A percentile compares a stretch with the other conserved stretches of the same genome.
phyloP scores from a whole-genome alignment of 2,113 vertebrate species.

The Protomyctophum bolini region DNA sequence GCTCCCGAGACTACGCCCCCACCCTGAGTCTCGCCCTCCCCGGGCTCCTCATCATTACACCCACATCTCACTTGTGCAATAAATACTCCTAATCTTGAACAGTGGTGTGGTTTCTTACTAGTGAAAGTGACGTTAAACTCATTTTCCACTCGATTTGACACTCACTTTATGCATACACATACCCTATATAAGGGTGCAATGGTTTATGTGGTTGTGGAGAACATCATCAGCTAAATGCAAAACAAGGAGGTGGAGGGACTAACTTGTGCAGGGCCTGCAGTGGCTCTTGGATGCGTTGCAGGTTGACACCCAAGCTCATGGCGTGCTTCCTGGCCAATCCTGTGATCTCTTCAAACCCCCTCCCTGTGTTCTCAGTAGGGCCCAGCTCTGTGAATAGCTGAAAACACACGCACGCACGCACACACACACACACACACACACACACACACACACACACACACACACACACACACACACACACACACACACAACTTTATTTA shows the following conservation, averaged over 20 bases:
- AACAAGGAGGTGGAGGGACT: conserved; percentile 5
- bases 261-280: conserved; percentile 81
- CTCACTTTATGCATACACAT: too few relatives aligned
- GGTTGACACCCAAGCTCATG: conserved; percentile 85
- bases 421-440: neutral
- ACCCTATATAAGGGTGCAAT: neutral
- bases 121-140: too few relatives aligned
- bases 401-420: neutral
- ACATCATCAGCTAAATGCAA: neutral
- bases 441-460: neutral
- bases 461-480: neutral
- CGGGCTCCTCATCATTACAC: too few relatives aligned
- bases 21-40: too few relatives aligned
- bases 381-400: conserved; percentile 75
- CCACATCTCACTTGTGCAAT: too few relatives aligned
- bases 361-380: conserved; percentile 62
- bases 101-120: too few relatives aligned
- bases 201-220: neutral
- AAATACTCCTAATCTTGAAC: too few relatives aligned
- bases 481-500: too few relatives aligned
- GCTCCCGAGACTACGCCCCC: too few relatives aligned
- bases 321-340: conserved; percentile 86
- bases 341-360: conserved; percentile 80
- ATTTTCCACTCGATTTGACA: too few relatives aligned
- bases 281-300: conserved; percentile 78